Evolutionary conservation across 2,888 invertebrate species (phyloP).

Genomic region (Therioaphis trifolii): DNA sequence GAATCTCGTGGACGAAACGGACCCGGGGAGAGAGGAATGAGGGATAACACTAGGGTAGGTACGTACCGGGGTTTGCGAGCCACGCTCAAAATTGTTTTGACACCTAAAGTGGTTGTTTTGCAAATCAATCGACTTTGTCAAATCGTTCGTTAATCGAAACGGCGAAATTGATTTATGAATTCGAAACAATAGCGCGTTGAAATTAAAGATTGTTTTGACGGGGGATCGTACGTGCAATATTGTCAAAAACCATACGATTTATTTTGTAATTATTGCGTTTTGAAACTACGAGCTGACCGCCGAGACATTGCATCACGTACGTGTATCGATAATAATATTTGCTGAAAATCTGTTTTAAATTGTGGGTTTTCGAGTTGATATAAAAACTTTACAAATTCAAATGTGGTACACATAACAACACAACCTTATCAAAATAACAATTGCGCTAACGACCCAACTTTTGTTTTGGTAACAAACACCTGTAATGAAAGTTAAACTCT

Average conservation of each 20-base stretch:
- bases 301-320: no score
- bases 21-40: no score
- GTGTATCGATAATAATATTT: neutral
- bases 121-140: neutral
- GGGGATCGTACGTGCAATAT: no score
- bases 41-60: no score
- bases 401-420: neutral
- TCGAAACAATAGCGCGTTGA: no score
- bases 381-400: conserved; percentile 37
- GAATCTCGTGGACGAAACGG: neutral
- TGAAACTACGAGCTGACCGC: no score
- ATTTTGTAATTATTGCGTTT: no score
- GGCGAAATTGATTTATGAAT: neutral
- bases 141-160: neutral
- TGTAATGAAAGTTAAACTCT: conserved; percentile 54
- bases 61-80: no score
- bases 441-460: conserved; percentile 43
- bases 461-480: conserved; percentile 50
- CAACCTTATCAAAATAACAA: conserved; percentile 36
- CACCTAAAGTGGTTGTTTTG: neutral
- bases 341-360: neutral
- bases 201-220: neutral
- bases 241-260: no score
- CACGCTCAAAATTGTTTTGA: neutral
- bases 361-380: neutral